phyloP scores from a whole-genome alignment of 2,113 vertebrate genomes.

The Rhinichthys klamathensis region DNA sequence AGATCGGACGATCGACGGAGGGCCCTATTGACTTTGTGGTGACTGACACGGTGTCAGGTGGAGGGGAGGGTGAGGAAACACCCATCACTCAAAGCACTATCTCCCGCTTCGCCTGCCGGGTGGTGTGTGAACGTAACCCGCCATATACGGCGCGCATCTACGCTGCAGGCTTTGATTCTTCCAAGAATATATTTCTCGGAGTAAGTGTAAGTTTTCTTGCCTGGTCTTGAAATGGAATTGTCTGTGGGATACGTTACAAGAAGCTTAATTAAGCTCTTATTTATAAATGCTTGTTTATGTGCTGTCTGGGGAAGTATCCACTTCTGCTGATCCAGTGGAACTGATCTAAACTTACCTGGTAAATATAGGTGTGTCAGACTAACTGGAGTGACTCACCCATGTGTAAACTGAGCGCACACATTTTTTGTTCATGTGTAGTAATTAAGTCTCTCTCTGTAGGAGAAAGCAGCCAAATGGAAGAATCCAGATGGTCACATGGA shows the following conservation, averaged over 20 bases:
- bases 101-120: conserved; percentile 94
- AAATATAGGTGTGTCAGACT: conserved; percentile 38
- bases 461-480: conserved; percentile 99
- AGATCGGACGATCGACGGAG: conserved; percentile 97
- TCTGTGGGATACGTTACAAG: conserved; percentile 7
- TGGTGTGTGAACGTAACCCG: conserved; percentile 90
- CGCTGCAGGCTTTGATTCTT: conserved; percentile 96
- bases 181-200: conserved; percentile 99
- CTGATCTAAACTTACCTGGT: conserved; percentile 39
- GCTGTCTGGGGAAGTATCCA: conserved; percentile 23
- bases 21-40: conserved; percentile 99
- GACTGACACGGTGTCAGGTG: conserved; percentile 93
- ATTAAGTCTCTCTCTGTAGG: conserved; percentile 72
- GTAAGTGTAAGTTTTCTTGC: conserved; percentile 76
- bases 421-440: not conserved
- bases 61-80: conserved; percentile 86
- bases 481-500: conserved; percentile 99
- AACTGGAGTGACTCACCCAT: conserved; percentile 28
- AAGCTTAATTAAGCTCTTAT: conserved; percentile 9
- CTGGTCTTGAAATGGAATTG: not conserved
- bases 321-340: conserved; percentile 43
- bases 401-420: not conserved
- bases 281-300: conserved; percentile 30
- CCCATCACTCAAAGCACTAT: conserved; percentile 98
- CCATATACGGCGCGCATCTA: conserved; percentile 94